These are phyloP conservation scores for Hippopotamyrus pictus DNA, from an alignment of 2,797 vertebrate genomes.

Conservation along the genomic window DNA sequence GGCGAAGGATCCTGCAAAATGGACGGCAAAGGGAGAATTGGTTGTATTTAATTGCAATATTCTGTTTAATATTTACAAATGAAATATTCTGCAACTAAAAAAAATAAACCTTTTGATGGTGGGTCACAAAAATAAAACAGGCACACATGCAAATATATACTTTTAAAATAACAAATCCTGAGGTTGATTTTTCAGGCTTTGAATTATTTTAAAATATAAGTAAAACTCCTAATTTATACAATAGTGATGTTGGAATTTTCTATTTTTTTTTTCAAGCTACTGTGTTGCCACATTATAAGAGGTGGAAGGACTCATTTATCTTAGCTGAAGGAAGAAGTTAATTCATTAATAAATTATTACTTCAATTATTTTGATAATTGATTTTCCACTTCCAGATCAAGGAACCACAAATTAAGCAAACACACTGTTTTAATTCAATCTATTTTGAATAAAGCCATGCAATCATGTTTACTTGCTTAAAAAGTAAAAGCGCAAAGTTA, in stretches of 20 bases:
- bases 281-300: background rate
- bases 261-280: background rate
- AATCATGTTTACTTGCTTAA: background rate
- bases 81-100: background rate
- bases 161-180: background rate
- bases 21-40: background rate
- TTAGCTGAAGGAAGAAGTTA: background rate
- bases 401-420: background rate
- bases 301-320: background rate
- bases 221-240: background rate
- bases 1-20: background rate
- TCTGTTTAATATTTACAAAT: background rate
- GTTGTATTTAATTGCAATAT: background rate
- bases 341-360: background rate
- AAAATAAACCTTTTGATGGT: background rate
- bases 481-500: background rate
- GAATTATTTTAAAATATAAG: background rate
- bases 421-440: background rate
- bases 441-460: background rate
- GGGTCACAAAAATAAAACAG: background rate
- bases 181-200: background rate
- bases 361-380: background rate
- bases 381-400: background rate
- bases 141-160: background rate
- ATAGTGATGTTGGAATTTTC: background rate